Percentiles rank a stretch among this genome's conserved stretches.
Conservation (phyloP, 1,140 invertebrate genomes). For the Platyura marginata region DNA sequence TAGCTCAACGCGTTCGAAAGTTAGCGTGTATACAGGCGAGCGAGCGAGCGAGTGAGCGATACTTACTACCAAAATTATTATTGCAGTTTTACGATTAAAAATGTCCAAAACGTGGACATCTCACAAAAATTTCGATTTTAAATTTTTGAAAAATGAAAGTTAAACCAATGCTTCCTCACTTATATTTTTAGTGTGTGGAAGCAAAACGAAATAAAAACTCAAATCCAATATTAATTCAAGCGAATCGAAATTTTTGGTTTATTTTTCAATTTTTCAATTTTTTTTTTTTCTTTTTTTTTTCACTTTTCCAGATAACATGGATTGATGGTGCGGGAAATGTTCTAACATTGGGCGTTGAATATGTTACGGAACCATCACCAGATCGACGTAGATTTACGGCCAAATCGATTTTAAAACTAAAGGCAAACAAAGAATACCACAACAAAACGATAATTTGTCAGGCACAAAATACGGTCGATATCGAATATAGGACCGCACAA, state of each 20-base stretch:
- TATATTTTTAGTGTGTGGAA: too few relatives aligned
- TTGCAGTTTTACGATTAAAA: too few relatives aligned
- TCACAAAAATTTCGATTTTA: too few relatives aligned
- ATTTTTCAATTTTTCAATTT: too few relatives aligned
- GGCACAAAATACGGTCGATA: constrained; percentile 50
- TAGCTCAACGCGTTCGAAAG: too few relatives aligned
- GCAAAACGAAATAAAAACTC: constrained; percentile 4
- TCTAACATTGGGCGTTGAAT: constrained; percentile 40
- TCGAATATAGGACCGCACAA: constrained; percentile 42
- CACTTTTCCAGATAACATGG: constrained; percentile 47
- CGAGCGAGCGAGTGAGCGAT: too few relatives aligned
- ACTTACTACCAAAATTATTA: too few relatives aligned
- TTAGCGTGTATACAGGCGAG: too few relatives aligned
- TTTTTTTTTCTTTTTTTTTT: neutral
- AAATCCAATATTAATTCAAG: neutral
- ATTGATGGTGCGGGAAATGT: constrained; percentile 50
- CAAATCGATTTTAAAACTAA: constrained; percentile 48
- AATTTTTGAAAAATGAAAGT: too few relatives aligned
- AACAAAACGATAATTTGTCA: constrained; percentile 64
- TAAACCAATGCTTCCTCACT: too few relatives aligned
- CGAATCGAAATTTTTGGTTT: neutral
- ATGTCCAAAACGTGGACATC: too few relatives aligned
- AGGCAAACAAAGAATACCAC: constrained; percentile 55
- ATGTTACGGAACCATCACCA: constrained; percentile 34
- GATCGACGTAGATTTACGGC: constrained; percentile 49